These are phyloP conservation scores for Corapipo altera DNA, from an alignment of 2,113 vertebrate genomes.

Conservation along the genomic window DNA sequence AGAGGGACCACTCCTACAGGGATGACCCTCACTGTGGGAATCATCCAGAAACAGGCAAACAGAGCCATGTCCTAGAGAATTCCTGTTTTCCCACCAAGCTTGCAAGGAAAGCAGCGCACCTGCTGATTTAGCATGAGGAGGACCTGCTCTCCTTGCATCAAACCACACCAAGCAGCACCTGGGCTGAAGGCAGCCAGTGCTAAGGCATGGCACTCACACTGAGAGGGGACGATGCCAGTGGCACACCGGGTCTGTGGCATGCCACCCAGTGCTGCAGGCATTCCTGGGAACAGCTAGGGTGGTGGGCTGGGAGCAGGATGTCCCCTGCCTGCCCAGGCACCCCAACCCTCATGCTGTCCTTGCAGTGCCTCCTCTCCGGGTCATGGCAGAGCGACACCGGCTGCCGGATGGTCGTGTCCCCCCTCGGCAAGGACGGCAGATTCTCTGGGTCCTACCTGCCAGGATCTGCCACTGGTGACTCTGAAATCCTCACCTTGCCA, in stretches of 20 bases:
- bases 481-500: not conserved
- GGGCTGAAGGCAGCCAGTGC: not conserved
- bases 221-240: rapidly evolving
- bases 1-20: not conserved
- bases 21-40: rapidly evolving
- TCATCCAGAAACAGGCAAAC: not conserved
- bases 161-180: rapidly evolving
- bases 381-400: not conserved
- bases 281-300: not conserved
- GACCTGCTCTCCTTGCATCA: not conserved
- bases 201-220: rapidly evolving
- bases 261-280: not conserved
- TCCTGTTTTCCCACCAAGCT: rapidly evolving
- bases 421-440: not conserved
- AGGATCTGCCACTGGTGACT: rapidly evolving
- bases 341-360: not conserved
- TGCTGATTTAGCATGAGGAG: not conserved
- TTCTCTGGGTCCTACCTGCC: slow-evolving; percentile 3
- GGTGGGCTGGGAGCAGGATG: not conserved
- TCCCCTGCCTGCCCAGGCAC: rapidly evolving
- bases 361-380: slow-evolving; percentile 20
- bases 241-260: rapidly evolving
- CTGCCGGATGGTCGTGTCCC: not conserved
- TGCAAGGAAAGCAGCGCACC: rapidly evolving
- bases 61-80: not conserved